phyloP scores from a whole-genome alignment of 2,113 vertebrate species.

The Salminus brasiliensis region DNA sequence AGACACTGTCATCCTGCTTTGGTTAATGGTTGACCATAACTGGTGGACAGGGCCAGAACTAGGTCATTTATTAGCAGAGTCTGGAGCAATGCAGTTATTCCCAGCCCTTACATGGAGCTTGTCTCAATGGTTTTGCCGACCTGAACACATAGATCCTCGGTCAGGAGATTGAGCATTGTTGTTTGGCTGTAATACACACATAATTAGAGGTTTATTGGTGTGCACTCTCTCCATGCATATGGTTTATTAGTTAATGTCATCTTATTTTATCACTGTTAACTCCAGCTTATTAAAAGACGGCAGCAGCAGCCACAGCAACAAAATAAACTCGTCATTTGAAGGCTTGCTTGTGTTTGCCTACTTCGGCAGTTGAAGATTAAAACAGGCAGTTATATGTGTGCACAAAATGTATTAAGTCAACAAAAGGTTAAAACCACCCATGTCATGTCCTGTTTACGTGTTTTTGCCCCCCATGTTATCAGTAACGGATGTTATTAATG shows the following conservation, averaged over 20 bases:
- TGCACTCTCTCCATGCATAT: background rate
- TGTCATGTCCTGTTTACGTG: background rate
- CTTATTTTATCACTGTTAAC: background rate
- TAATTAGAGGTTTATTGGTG: background rate
- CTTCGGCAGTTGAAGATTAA: background rate
- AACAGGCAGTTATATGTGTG: background rate
- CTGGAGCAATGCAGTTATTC: background rate
- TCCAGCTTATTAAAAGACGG: background rate
- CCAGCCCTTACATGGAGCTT: background rate
- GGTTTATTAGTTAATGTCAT: background rate
- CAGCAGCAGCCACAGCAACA: background rate
- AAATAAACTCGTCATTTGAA: background rate
- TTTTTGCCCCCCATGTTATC: background rate
- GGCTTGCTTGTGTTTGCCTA: background rate
- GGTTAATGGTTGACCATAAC: slow-evolving; percentile 66
- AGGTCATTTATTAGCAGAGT: slow-evolving; percentile 47
- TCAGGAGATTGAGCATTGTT: background rate
- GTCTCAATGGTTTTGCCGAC: background rate
- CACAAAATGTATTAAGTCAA: background rate
- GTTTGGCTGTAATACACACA: background rate
- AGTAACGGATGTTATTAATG: background rate
- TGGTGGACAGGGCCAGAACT: slow-evolving; percentile 57
- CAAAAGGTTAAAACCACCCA: background rate
- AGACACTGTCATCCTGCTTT: slow-evolving; percentile 36
- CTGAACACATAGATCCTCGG: background rate